These are phyloP conservation scores for Drosophila prolongata DNA, from an alignment of 2,888 invertebrate species.

Conservation along the genomic window DNA sequence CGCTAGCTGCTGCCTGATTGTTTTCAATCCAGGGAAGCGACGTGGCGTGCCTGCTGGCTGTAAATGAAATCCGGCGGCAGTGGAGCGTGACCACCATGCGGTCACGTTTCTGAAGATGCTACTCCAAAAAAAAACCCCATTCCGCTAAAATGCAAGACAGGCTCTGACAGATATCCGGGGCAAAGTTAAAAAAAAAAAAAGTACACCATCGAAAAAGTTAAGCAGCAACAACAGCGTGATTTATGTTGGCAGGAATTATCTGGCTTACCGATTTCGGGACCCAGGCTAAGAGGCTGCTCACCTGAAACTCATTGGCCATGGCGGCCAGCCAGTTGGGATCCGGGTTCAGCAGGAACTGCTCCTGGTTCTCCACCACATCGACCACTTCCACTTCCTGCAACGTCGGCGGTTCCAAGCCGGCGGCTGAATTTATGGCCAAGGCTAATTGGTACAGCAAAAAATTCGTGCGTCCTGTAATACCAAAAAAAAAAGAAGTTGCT, in stretches of 20 bases:
- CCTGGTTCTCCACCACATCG: slow-evolving; percentile 26
- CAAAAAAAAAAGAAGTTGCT: slow-evolving; percentile 25
- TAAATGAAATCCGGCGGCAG: slow-evolving; percentile 54
- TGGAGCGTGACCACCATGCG: slow-evolving; percentile 62
- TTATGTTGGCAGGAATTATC: slow-evolving; percentile 60
- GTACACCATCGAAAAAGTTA: slow-evolving; percentile 41
- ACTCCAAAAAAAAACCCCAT: not conserved
- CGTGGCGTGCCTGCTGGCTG: slow-evolving; percentile 44
- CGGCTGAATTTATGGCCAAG: slow-evolving; percentile 67
- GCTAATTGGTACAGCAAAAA: slow-evolving; percentile 78
- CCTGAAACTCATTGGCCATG: slow-evolving; percentile 76
- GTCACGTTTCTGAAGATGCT: slow-evolving; percentile 63
- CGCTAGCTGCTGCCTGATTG: slow-evolving; percentile 38
- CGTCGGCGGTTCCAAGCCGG: slow-evolving; percentile 28
- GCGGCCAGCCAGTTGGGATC: slow-evolving; percentile 70
- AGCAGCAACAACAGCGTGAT: slow-evolving; percentile 60
- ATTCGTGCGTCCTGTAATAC: slow-evolving; percentile 58
- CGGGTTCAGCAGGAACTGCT: slow-evolving; percentile 41
- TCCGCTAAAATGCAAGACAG: slow-evolving; percentile 12
- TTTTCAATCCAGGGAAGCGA: slow-evolving; percentile 44
- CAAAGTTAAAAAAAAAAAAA: slow-evolving; percentile 62
- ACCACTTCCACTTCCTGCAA: slow-evolving; percentile 34
- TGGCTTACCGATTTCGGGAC: slow-evolving; percentile 27
- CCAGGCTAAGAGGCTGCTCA: slow-evolving; percentile 33
- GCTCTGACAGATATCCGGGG: slow-evolving; percentile 63